Conservation (phyloP, 2,888 invertebrate genomes). For the Tipula confusa region DNA sequence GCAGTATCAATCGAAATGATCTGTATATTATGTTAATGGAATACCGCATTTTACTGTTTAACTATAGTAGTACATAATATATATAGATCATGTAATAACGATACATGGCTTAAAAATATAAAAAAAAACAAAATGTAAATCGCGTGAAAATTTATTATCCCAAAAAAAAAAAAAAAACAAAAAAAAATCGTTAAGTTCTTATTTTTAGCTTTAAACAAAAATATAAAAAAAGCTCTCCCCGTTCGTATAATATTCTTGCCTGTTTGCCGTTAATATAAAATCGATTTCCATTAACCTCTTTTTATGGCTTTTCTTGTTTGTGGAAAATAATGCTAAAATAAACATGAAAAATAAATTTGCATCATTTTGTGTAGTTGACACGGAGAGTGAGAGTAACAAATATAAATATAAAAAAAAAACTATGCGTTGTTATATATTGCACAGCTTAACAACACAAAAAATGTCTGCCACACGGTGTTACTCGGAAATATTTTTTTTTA, state of each 20-base stretch:
- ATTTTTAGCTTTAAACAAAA: neutral
- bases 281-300: slow-evolving; percentile 25
- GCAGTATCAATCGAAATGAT: too few relatives aligned
- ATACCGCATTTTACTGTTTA: too few relatives aligned
- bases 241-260: neutral
- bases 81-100: too few relatives aligned
- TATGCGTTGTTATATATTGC: neutral
- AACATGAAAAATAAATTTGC: neutral
- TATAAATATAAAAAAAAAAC: neutral
- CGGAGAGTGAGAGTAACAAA: neutral
- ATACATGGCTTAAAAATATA: too few relatives aligned
- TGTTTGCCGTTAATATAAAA: slow-evolving; percentile 9
- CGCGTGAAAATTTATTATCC: neutral
- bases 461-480: slow-evolving; percentile 9
- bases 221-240: neutral
- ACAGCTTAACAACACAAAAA: neutral
- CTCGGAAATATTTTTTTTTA: neutral
- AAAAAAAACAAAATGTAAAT: neutral
- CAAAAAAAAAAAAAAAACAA: neutral
- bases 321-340: slow-evolving; percentile 9
- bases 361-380: neutral
- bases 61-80: too few relatives aligned
- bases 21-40: too few relatives aligned
- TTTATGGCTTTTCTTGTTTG: slow-evolving; percentile 13
- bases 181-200: neutral